phyloP scores from a whole-genome alignment of 2,888 invertebrate genomes.

The Scaptomyza parva region DNA sequence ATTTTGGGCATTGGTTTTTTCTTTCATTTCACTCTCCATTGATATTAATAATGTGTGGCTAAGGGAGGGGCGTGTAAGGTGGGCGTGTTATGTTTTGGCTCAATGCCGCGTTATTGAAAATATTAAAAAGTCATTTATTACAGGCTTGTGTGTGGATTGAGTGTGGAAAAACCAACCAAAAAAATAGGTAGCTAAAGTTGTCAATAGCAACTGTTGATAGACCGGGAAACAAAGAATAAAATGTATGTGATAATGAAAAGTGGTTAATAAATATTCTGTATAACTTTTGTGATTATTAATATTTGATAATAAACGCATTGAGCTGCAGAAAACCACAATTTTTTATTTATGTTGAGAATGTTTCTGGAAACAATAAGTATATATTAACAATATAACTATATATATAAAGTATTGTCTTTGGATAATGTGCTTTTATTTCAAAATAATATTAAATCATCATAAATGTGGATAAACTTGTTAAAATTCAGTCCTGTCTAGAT shows the following conservation, averaged over 20 bases:
- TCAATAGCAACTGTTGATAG: conserved; percentile 55
- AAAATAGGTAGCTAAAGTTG: conserved; percentile 9
- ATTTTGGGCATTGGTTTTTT: conserved; percentile 46
- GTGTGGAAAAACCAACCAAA: not conserved
- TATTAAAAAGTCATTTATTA: conserved; percentile 79
- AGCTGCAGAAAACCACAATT: not conserved
- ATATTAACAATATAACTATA: too few relatives aligned
- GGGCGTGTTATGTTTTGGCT: conserved; percentile 70
- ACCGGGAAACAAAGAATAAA: not conserved
- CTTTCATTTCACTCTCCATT: conserved; percentile 36
- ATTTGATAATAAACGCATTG: not conserved
- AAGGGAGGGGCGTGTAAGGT: conserved; percentile 44
- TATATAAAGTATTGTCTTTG: too few relatives aligned
- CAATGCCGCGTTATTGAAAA: conserved; percentile 73
- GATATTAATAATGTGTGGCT: conserved; percentile 59
- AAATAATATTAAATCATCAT: too few relatives aligned
- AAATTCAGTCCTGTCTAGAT: not conserved
- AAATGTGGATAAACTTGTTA: too few relatives aligned
- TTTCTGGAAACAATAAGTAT: not conserved
- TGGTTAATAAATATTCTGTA: not conserved
- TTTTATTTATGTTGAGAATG: not conserved
- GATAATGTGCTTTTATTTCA: too few relatives aligned
- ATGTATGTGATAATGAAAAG: conserved; percentile 5
- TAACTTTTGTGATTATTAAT: conserved; percentile 15
- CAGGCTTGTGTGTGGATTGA: conserved; percentile 17